Conservation (phyloP, 2,888 invertebrate species). For the Timandra comae region DNA sequence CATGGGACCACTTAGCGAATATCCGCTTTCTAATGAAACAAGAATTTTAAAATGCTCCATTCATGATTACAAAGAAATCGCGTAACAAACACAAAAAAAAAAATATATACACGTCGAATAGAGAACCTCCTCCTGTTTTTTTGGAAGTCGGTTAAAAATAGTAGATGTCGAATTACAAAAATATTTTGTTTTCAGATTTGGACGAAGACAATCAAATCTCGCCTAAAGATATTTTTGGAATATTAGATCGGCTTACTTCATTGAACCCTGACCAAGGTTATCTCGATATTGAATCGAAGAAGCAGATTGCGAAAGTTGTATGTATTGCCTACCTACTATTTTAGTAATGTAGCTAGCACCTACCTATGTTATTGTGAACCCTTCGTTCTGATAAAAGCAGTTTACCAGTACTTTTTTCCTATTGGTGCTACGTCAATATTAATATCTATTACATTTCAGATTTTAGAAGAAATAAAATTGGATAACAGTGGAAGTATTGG, state of each 20-base stretch:
- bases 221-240: constrained; percentile 69
- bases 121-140: no score
- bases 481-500: constrained; percentile 76
- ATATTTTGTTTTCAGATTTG: constrained; percentile 62
- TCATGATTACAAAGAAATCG: no score
- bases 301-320: constrained; percentile 75
- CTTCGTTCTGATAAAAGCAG: background rate
- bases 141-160: no score
- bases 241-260: constrained; percentile 71
- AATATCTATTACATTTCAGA: constrained; percentile 59
- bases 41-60: no score
- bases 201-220: constrained; percentile 79
- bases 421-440: background rate
- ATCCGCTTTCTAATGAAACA: no score
- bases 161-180: background rate
- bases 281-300: constrained; percentile 60
- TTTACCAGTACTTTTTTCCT: no score
- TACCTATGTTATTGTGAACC: background rate
- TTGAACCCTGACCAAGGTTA: constrained; percentile 35
- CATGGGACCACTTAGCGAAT: no score
- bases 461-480: constrained; percentile 78
- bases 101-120: no score
- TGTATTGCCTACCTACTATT: constrained; percentile 32
- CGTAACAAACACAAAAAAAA: no score
- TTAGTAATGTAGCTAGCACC: background rate